Percentiles rank a stretch among this genome's conserved stretches.
Conservation (phyloP, 1,140 invertebrate genomes). For the Tribolium castaneum region DNA sequence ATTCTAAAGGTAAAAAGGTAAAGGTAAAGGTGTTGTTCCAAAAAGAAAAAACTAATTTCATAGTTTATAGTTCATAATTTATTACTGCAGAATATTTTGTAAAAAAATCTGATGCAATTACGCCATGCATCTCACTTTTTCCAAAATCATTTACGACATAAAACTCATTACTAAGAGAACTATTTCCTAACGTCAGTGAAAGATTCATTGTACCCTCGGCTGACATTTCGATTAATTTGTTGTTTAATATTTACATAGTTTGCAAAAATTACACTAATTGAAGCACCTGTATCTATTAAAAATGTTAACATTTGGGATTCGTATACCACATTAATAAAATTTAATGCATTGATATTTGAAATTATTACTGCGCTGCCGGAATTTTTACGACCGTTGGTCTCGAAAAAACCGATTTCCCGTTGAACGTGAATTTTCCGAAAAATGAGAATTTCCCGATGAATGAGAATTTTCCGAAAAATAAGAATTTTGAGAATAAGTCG, state of each 20-base stretch:
- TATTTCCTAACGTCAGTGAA: background rate
- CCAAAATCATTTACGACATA: slow-evolving; percentile 38
- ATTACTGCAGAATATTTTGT: slow-evolving; percentile 36
- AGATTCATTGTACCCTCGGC: slow-evolving; percentile 23
- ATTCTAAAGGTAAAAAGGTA: slow-evolving; percentile 31
- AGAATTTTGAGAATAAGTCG: background rate
- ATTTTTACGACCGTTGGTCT: background rate
- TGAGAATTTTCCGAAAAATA: too few species aligned
- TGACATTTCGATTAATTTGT: slow-evolving; percentile 9
- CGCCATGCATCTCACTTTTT: slow-evolving; percentile 33
- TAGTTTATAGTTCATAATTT: slow-evolving; percentile 44
- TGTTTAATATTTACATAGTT: slow-evolving; percentile 32
- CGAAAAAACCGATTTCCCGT: slow-evolving; percentile 26
- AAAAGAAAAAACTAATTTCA: slow-evolving; percentile 37
- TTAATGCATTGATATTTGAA: slow-evolving; percentile 39
- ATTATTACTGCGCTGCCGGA: background rate
- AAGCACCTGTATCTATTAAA: slow-evolving; percentile 45
- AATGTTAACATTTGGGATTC: slow-evolving; percentile 31
- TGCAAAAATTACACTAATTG: slow-evolving; percentile 42
- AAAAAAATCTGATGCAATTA: slow-evolving; percentile 48
- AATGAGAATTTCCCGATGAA: background rate
- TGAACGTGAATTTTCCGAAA: background rate
- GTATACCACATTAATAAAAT: slow-evolving; percentile 37
- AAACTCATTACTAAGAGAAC: slow-evolving; percentile 38
- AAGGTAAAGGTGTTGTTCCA: background rate